phyloP scores from a whole-genome alignment of 1,140 invertebrate genomes.

The Drosophila guanche region DNA sequence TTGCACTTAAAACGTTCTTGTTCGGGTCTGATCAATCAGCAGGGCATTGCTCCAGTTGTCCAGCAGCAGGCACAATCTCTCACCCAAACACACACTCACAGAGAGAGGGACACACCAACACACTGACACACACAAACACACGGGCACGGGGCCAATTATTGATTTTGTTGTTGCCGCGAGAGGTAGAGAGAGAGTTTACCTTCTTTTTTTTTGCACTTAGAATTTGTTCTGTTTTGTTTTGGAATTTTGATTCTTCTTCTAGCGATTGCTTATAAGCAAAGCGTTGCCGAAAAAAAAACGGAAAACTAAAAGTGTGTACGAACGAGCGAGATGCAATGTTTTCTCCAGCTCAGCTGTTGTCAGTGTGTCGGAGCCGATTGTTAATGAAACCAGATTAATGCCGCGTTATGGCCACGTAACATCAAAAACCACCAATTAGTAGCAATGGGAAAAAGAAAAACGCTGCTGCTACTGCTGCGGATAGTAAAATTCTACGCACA shows the following conservation, averaged over 20 bases:
- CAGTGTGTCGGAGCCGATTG: not conserved
- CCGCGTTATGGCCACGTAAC: no score
- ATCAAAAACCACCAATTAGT: slow-evolving; percentile 50
- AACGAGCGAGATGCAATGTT: slow-evolving; percentile 17
- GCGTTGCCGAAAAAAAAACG: not conserved
- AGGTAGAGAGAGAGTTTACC: slow-evolving; percentile 12
- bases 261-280: no score
- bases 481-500: slow-evolving; percentile 35
- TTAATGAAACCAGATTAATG: no score
- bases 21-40: slow-evolving; percentile 51
- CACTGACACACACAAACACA: slow-evolving; percentile 28
- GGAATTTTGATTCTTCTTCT: not conserved
- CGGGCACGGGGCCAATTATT: slow-evolving; percentile 65
- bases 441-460: slow-evolving; percentile 41
- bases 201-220: slow-evolving; percentile 12
- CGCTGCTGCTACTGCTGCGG: slow-evolving; percentile 19
- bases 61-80: slow-evolving; percentile 21
- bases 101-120: slow-evolving; percentile 1
- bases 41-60: slow-evolving; percentile 64
- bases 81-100: slow-evolving; percentile 15
- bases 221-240: slow-evolving; percentile 19
- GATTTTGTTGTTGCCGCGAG: slow-evolving; percentile 59
- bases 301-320: slow-evolving; percentile 1
- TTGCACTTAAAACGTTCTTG: slow-evolving; percentile 12
- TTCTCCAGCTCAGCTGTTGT: slow-evolving; percentile 19